phyloP scores from a whole-genome alignment of 92 coral and sea anemone genomes.

The Parazoanthus darwini region DNA sequence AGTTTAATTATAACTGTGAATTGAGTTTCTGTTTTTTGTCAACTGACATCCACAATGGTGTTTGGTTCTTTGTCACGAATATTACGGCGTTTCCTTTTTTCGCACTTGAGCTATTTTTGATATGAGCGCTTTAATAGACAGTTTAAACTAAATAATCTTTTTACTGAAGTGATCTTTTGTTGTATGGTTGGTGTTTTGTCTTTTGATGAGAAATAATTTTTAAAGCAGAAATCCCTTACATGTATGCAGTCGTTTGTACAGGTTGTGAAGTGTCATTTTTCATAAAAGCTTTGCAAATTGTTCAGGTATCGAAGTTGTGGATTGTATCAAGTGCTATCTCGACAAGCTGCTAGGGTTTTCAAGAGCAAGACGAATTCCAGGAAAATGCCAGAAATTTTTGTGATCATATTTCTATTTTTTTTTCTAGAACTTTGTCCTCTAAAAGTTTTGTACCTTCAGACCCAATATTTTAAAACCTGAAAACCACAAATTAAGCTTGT shows the following conservation, averaged over 20 bases:
- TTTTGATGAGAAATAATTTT: not conserved
- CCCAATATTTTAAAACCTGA: not conserved
- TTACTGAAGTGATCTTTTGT: not conserved
- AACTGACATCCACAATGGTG: slow-evolving; percentile 28
- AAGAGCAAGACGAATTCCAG: slow-evolving; percentile 17
- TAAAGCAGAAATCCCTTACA: not conserved
- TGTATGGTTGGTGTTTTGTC: not conserved
- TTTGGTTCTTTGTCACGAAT: slow-evolving; percentile 27
- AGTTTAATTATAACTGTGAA: not conserved
- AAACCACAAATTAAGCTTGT: too few relatives aligned
- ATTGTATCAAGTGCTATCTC: slow-evolving; percentile 28
- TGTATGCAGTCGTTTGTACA: not conserved
- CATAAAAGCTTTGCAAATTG: slow-evolving; percentile 17
- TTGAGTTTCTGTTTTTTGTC: slow-evolving; percentile 41
- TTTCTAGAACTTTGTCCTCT: not conserved
- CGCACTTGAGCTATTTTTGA: slow-evolving; percentile 15
- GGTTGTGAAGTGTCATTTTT: slow-evolving; percentile 13
- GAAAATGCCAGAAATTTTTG: slow-evolving; percentile 39
- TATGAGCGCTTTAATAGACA: slow-evolving; percentile 24
- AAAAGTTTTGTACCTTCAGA: not conserved
- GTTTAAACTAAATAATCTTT: slow-evolving; percentile 1
- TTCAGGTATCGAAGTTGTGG: slow-evolving; percentile 13
- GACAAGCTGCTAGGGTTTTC: slow-evolving; percentile 23
- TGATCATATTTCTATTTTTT: not conserved
- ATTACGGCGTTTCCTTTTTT: slow-evolving; percentile 16